These are phyloP conservation scores for Amphiprion percula DNA, from an alignment of 2,113 vertebrate species.

Conservation along the genomic window DNA sequence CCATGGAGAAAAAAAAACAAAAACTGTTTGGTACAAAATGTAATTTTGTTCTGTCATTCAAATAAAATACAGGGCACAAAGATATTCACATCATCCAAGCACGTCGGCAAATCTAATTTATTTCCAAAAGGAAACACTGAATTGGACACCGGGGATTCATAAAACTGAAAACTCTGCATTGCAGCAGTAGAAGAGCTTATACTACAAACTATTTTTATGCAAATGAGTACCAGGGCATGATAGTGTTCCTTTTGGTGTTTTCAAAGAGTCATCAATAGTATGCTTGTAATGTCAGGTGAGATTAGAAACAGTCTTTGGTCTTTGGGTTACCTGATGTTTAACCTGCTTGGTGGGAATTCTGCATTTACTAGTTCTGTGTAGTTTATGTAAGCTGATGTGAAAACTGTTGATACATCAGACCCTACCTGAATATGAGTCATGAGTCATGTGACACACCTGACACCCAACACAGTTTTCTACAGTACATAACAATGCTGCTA, in stretches of 20 bases:
- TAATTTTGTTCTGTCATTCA: conserved; percentile 58
- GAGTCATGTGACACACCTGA: too few species aligned
- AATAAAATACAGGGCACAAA: conserved; percentile 31
- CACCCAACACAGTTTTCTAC: too few species aligned
- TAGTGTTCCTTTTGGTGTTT: conserved; percentile 14
- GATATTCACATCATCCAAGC: conserved; percentile 35
- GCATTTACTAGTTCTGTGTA: background rate
- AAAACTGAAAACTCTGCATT: conserved; percentile 59
- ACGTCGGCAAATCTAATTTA: conserved; percentile 61
- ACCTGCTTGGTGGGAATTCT: background rate
- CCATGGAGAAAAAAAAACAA: background rate
- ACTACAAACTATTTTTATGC: conserved; percentile 56
- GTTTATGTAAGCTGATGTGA: background rate
- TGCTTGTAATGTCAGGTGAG: conserved; percentile 4
- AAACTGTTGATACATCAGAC: background rate
- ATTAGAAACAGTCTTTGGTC: background rate
- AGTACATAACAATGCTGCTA: too few species aligned
- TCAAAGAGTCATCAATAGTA: conserved; percentile 16
- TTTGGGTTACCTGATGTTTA: conserved; percentile 4
- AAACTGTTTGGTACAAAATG: conserved; percentile 32
- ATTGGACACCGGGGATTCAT: conserved; percentile 65
- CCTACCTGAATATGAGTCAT: too few species aligned
- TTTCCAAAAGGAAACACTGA: conserved; percentile 54
- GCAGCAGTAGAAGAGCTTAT: conserved; percentile 47
- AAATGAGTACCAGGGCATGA: conserved; percentile 52